A percentile compares a stretch with the other conserved stretches of the same genome.
Evolutionary conservation across 2,888 invertebrate species (phyloP).

Genomic region (Tetheella fluctuosa): DNA sequence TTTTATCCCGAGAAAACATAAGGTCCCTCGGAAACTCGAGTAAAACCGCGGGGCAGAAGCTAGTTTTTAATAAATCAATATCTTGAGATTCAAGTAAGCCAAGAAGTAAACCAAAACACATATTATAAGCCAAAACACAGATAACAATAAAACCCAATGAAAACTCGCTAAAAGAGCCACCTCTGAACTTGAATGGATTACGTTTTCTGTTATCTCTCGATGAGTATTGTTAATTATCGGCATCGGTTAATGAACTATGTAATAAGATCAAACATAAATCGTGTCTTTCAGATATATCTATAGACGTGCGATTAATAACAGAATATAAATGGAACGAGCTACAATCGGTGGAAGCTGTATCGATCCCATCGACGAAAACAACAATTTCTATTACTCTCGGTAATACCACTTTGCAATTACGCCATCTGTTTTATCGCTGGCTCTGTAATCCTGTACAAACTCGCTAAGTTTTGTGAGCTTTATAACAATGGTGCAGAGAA

Average conservation of each 20-base stretch:
- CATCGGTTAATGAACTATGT: constrained; percentile 2
- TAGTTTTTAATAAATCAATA: too few relatives aligned
- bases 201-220: constrained; percentile 10
- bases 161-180: constrained; percentile 3
- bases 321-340: constrained; percentile 1
- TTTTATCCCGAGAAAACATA: too few relatives aligned
- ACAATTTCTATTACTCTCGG: constrained; percentile 15
- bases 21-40: too few relatives aligned
- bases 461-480: background rate
- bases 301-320: background rate
- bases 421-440: constrained; percentile 18
- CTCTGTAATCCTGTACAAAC: background rate
- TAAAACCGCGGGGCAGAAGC: too few relatives aligned
- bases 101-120: background rate
- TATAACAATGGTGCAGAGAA: background rate
- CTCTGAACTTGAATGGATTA: constrained; percentile 10
- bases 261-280: constrained; percentile 5
- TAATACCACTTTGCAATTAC: constrained; percentile 16
- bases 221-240: background rate
- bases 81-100: too few relatives aligned
- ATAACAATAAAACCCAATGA: background rate
- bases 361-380: constrained; percentile 15
- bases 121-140: background rate
- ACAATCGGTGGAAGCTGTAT: background rate
- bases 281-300: background rate